Evolutionary conservation across 1,140 invertebrate genomes (phyloP).

Genomic region (Leptonema lineaticorne): DNA sequence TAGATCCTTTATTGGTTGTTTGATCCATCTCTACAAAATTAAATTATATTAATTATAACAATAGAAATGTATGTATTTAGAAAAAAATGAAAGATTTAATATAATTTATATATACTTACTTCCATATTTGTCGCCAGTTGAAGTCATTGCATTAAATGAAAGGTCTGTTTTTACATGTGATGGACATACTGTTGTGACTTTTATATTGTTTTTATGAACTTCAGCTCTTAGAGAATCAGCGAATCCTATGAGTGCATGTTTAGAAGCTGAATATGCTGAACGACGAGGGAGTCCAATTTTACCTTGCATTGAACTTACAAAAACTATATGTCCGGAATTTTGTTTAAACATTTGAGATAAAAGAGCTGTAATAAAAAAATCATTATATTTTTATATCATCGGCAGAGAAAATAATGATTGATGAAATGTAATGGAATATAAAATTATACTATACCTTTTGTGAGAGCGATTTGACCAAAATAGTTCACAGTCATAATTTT

Average conservation of each 20-base stretch:
- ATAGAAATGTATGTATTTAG: neutral
- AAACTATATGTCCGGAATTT: constrained; percentile 80
- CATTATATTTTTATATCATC: constrained; percentile 15
- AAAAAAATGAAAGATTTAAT: neutral
- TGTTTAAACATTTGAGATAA: constrained; percentile 79
- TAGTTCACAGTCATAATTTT: constrained; percentile 94
- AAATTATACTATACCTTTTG: too few species aligned
- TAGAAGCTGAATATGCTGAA: constrained; percentile 89
- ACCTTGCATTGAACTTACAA: constrained; percentile 90
- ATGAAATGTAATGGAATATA: constrained; percentile 33
- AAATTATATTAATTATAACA: neutral
- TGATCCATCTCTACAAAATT: constrained; percentile 58
- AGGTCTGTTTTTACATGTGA: constrained; percentile 90
- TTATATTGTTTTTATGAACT: constrained; percentile 70
- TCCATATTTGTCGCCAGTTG: constrained; percentile 60
- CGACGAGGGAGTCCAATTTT: constrained; percentile 86
- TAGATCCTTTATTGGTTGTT: constrained; percentile 67
- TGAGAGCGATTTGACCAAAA: constrained; percentile 87
- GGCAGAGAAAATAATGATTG: too few species aligned
- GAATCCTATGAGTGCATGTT: constrained; percentile 91
- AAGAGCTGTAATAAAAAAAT: constrained; percentile 64
- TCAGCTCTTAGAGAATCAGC: constrained; percentile 80
- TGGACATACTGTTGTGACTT: constrained; percentile 81
- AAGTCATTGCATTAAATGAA: constrained; percentile 88
- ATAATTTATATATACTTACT: too few species aligned